These are phyloP conservation scores for Australoheros scitulus DNA, from an alignment of 2,113 vertebrate species.

Conservation along the genomic window DNA sequence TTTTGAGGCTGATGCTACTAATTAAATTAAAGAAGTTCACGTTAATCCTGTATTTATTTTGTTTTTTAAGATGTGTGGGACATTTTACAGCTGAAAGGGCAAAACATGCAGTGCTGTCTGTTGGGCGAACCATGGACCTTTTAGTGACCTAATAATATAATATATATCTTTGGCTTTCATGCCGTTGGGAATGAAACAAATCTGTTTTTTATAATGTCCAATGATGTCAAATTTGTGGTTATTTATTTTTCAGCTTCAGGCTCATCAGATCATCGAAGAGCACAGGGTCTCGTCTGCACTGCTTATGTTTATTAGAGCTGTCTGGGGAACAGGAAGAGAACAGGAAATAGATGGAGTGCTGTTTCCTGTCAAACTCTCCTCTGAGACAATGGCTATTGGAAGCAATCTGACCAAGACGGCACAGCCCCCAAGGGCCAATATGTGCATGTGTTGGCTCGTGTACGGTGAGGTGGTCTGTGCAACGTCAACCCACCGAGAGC, in stretches of 20 bases:
- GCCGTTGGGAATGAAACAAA: background rate
- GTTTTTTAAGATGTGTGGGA: background rate
- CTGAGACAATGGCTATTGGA: slow-evolving; percentile 56
- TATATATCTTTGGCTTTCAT: background rate
- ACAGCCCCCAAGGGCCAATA: background rate
- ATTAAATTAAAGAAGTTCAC: no score
- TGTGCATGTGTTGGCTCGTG: background rate
- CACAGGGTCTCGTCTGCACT: background rate
- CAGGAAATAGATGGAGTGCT: slow-evolving; percentile 64
- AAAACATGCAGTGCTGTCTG: background rate
- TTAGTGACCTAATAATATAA: background rate
- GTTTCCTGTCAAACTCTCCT: slow-evolving; percentile 61
- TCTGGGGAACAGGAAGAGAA: slow-evolving; percentile 8
- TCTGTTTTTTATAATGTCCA: background rate
- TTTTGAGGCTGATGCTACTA: no score
- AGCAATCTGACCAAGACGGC: slow-evolving; percentile 47
- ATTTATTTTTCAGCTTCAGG: background rate
- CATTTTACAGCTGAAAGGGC: background rate
- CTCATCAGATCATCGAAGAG: background rate
- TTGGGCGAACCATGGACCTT: background rate
- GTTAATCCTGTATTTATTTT: background rate
- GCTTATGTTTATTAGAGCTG: slow-evolving; percentile 29
- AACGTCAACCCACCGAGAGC: slow-evolving; percentile 18
- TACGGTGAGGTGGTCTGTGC: slow-evolving; percentile 12
- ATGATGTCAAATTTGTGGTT: background rate